Evolutionary conservation across 1,140 invertebrate genomes (phyloP), one percentile per base, ranked within the genome.

Genomic region (Stenopsyche tienmushanensis): DNA sequence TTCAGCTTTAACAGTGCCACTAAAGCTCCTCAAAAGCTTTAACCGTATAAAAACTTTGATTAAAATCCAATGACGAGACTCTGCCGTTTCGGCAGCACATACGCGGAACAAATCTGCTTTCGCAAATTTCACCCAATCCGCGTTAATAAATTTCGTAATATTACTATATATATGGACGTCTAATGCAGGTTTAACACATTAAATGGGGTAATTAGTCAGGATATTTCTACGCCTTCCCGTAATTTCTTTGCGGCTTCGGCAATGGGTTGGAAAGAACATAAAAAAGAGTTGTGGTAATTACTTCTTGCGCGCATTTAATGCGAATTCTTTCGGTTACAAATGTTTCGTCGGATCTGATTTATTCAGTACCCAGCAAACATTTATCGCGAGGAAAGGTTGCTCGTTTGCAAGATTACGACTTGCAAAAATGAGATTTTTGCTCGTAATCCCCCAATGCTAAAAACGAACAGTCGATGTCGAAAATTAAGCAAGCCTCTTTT

Each of bases 271-370:
- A 60, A 49, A 29, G 41, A 15, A 60, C 39, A 45, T 44, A 47
- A 17, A 9, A 18, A 47, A 60, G 57, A 60, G 26, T 47, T 26
- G 57, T 41, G 24, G 42, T 47, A 60, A 47, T 60, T 60, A 60
- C 41, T 60, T 60, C 34, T 25, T n/a, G 39, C 57, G 42, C 57
- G 42, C 21, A 47, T 60, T 60, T 60, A 60, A 60, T 60, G 57
- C 24, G 57, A 60, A 60, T 60, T 60, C 57, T 60, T 60, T 60
- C 34, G 57, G 57, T 60, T 60, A 60, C 47, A 60, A 60, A 60
- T 41, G 57, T 60, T 60, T 47, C 24, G 57, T 60, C 47, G 44
- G 34, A 49, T 47, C 57, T 60, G 57, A 60, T 60, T 60, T 60
- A 60, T 60, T 47, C 20, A 23, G 17, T 29, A 34, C n/a, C n/a